phyloP scores from a whole-genome alignment of 2,113 vertebrate species.

The Perca schrenkii region DNA sequence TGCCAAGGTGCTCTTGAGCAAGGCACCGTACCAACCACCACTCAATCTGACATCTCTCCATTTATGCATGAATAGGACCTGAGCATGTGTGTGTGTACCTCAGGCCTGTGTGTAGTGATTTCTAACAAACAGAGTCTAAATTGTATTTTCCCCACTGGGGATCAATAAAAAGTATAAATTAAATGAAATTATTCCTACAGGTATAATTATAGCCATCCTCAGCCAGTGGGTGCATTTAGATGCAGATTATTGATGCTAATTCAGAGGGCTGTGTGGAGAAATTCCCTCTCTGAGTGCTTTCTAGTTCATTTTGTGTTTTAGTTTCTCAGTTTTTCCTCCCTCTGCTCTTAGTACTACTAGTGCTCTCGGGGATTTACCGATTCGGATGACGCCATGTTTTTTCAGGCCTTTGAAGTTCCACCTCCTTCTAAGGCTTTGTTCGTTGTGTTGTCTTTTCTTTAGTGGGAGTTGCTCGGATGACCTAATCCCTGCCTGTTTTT shows the following conservation, averaged over 20 bases:
- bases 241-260: neutral
- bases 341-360: neutral
- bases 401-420: constrained; percentile 15
- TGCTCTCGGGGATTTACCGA: constrained; percentile 7
- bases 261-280: neutral
- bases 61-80: too few species aligned
- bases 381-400: constrained; percentile 12
- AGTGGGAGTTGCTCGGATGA: constrained; percentile 21
- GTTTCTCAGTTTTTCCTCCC: neutral
- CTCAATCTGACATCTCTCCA: too few species aligned
- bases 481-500: constrained; percentile 38
- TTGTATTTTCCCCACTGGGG: too few species aligned
- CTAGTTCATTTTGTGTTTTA: neutral
- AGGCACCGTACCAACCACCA: too few species aligned
- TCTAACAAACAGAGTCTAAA: too few species aligned
- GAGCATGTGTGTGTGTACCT: too few species aligned
- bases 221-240: too few species aligned
- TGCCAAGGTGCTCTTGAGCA: too few species aligned
- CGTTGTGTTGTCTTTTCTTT: constrained; percentile 4
- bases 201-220: too few species aligned
- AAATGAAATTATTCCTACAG: too few species aligned
- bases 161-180: too few species aligned
- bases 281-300: neutral
- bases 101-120: too few species aligned
- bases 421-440: constrained; percentile 23